Evolutionary conservation across 2,797 vertebrate genomes (phyloP).

Genomic region (Chromobotia macracanthus): DNA sequence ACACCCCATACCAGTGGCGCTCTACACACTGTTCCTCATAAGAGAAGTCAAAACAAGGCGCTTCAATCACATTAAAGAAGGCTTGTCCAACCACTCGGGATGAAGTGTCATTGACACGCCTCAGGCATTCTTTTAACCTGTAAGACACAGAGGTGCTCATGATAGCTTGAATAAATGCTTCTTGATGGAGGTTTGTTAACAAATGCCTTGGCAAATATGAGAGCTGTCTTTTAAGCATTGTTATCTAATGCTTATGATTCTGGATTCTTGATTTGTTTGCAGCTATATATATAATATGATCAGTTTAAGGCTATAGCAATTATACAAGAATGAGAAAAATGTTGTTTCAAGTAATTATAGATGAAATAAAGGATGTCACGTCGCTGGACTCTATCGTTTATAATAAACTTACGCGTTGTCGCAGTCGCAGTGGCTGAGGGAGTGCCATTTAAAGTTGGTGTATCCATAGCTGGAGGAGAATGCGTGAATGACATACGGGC

Average conservation of each 20-base stretch:
- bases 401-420: conserved; percentile 80
- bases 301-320: neutral
- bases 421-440: conserved; percentile 90
- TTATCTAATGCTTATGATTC: too few species aligned
- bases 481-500: conserved; percentile 87
- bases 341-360: neutral
- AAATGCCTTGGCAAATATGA: neutral
- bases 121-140: conserved; percentile 86
- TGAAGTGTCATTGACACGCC: conserved; percentile 82
- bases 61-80: conserved; percentile 89
- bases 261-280: too few species aligned
- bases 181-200: neutral
- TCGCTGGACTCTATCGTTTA: too few species aligned
- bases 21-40: conserved; percentile 87
- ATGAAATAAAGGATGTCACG: neutral
- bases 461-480: conserved; percentile 84
- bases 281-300: too few species aligned
- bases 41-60: conserved; percentile 86
- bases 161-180: neutral
- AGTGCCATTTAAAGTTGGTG: conserved; percentile 89
- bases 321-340: neutral
- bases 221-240: too few species aligned
- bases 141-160: conserved; percentile 31
- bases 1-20: conserved; percentile 89
- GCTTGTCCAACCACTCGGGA: conserved; percentile 87